Evolutionary conservation across 2,888 invertebrate species (phyloP), one percentile per base, ranked within the genome.

Genomic region (Lasioglossum calceatum): DNA sequence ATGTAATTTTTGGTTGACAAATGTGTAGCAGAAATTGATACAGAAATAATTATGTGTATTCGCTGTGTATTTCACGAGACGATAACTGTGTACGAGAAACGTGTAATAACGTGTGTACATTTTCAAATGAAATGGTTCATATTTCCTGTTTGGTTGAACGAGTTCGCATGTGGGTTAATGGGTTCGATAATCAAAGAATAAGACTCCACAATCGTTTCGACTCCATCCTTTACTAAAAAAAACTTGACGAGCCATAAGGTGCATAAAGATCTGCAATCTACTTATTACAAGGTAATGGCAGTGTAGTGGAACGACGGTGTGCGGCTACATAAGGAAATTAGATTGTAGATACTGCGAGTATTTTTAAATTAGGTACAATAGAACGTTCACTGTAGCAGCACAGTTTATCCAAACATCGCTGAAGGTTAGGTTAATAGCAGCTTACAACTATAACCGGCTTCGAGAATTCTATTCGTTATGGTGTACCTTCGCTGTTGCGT

Each of bases 361-460:
- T 71, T 71, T 71, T 71, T 71, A 71, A 42, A 39, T 42, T 71
- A 42, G 71, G 10, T 39, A 70, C 67, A 39, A 70, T 36, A 36
- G 67, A 36, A 70, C 67, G 23, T 39, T 12, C 39, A 19, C 23
- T 39, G 67, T 36, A 8, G 19, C 23, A 23, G 39, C 39, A 32
- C 23, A 19, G 67, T 70, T 70, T 70, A 70, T 70, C 67, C 67
- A 70, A 70, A 70, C 67, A 70, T 39, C 36, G 36, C 39, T 39
- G 23, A 70, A 36, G 67, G 67, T 70, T 39, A 70, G 39, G 67
- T 70, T 70, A 70, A 70, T 70, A 23, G 23, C 4, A 12, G 23
- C 36, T 70, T 70, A 70, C 36, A 39, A 23, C 23, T 36, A 39
- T 39, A 70, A 39, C 23, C 39, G 23, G 39, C 10, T 70, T 70